phyloP scores from a whole-genome alignment of 1,140 invertebrate genomes.

The Vanessa tameamea region DNA sequence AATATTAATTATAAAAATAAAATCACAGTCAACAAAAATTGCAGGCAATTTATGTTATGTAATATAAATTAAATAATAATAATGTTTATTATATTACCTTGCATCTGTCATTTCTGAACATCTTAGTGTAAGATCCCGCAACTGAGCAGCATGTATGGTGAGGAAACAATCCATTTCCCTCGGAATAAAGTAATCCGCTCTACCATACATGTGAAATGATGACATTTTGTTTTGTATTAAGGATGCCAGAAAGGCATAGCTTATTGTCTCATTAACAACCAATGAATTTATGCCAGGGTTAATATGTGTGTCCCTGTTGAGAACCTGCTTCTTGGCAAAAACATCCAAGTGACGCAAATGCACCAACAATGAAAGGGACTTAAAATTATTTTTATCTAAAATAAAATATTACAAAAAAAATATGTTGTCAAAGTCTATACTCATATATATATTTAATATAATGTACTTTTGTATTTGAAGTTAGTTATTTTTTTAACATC shows the following conservation, averaged over 20 bases:
- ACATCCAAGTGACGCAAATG: slow-evolving; percentile 47
- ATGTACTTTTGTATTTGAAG: too few relatives aligned
- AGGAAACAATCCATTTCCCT: slow-evolving; percentile 35
- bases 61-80: not conserved
- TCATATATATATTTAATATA: not conserved
- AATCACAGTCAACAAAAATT: not conserved
- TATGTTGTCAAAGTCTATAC: not conserved
- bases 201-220: slow-evolving; percentile 49
- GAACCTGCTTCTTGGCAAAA: slow-evolving; percentile 29
- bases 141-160: slow-evolving; percentile 11
- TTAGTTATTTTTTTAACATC: too few relatives aligned
- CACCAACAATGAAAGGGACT: slow-evolving; percentile 20
- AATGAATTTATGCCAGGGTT: slow-evolving; percentile 31
- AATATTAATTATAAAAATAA: not conserved
- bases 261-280: slow-evolving; percentile 39
- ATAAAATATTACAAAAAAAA: slow-evolving; percentile 3
- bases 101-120: slow-evolving; percentile 39
- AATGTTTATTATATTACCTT: slow-evolving; percentile 22
- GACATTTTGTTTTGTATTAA: slow-evolving; percentile 5
- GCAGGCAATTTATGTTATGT: not conserved
- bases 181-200: slow-evolving; percentile 27
- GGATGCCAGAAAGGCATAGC: slow-evolving; percentile 22
- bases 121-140: slow-evolving; percentile 44
- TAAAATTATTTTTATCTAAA: slow-evolving; percentile 30
- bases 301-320: slow-evolving; percentile 9